phyloP scores from a whole-genome alignment of 2,113 vertebrate genomes.

The Pristiophorus japonicus region DNA sequence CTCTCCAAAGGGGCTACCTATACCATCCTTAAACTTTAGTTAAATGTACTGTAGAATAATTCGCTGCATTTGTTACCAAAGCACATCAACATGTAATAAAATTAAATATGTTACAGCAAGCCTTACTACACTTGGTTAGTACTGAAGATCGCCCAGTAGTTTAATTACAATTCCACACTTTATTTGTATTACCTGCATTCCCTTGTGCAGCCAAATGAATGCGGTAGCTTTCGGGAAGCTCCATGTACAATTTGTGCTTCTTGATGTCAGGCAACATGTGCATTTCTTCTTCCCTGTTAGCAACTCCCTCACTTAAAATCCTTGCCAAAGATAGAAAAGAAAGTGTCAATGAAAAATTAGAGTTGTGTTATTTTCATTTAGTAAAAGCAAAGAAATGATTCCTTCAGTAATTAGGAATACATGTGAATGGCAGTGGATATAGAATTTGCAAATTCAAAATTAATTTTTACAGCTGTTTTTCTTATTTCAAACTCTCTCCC shows the following conservation, averaged over 20 bases:
- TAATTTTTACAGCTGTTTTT: background rate
- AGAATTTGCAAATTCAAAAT: background rate
- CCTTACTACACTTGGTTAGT: background rate
- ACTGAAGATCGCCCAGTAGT: background rate
- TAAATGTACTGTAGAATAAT: background rate
- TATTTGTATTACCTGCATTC: background rate
- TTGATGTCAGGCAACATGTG: background rate
- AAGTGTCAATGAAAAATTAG: background rate
- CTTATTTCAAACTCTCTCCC: background rate
- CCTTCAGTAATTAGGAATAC: no score
- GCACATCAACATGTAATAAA: background rate
- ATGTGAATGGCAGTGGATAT: background rate
- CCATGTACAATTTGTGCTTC: background rate
- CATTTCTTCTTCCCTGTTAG: background rate
- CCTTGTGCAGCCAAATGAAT: background rate
- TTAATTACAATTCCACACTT: background rate
- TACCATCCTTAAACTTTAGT: background rate
- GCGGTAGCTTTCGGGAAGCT: background rate
- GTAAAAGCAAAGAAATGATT: background rate
- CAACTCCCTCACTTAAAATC: background rate
- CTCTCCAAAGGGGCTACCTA: background rate
- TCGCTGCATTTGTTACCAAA: background rate
- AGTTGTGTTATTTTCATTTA: background rate
- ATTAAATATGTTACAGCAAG: background rate
- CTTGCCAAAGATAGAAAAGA: background rate